Evolutionary conservation across 1,140 invertebrate genomes (phyloP).

Genomic region (Caenorhabditis remanei): DNA sequence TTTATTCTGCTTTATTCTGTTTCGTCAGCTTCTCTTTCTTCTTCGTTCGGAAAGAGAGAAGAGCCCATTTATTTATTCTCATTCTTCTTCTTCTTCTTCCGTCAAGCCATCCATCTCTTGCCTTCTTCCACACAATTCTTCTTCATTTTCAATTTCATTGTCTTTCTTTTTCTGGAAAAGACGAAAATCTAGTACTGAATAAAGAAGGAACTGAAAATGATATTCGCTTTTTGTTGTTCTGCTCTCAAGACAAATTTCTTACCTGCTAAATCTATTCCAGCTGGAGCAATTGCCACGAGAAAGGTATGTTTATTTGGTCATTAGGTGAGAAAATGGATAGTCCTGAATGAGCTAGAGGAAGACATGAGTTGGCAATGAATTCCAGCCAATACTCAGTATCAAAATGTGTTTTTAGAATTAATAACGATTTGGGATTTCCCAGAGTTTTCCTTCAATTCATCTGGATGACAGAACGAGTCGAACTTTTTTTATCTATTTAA

Average conservation of each 20-base stretch:
- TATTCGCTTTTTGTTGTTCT: slow-evolving; percentile 11
- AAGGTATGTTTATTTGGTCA: neutral
- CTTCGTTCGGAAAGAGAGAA: neutral
- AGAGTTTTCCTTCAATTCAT: no score
- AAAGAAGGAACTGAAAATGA: neutral
- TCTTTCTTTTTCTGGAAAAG: neutral
- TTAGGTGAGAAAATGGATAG: no score
- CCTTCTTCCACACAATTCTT: slow-evolving; percentile 8
- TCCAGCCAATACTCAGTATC: no score
- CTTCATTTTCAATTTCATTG: slow-evolving; percentile 37
- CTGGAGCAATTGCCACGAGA: neutral
- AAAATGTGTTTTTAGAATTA: no score
- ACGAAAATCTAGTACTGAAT: neutral
- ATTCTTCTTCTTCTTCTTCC: neutral
- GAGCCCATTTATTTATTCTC: slow-evolving; percentile 34
- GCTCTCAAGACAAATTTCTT: neutral
- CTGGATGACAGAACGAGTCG: no score
- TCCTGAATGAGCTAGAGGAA: no score
- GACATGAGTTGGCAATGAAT: no score
- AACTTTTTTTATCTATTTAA: no score
- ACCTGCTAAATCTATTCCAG: slow-evolving; percentile 16
- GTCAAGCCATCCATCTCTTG: neutral
- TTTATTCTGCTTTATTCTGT: neutral
- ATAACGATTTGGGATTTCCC: no score
- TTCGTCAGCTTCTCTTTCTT: neutral